Evolutionary conservation across 2,797 vertebrate species (phyloP).

Genomic region (Rallus crepitans): DNA sequence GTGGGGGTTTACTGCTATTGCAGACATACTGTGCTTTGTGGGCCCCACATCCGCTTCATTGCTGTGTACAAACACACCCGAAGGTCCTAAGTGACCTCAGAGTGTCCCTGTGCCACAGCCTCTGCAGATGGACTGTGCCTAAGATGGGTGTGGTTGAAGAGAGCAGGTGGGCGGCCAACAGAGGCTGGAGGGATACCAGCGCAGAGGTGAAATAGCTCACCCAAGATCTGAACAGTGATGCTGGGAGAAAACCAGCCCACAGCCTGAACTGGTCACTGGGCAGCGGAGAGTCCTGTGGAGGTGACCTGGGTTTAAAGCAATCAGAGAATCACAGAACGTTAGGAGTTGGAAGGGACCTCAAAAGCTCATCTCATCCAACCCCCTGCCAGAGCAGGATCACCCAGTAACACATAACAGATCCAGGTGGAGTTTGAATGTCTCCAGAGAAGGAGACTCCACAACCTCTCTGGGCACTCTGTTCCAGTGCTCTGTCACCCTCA

Average conservation of each 20-base stretch:
- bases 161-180: rapidly evolving
- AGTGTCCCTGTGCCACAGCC: neutral
- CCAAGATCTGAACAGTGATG: neutral
- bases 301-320: neutral
- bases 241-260: neutral
- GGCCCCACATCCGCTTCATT: neutral
- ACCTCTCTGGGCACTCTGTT: too few relatives aligned
- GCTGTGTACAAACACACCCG: neutral
- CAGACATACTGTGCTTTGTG: neutral
- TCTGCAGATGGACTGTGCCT: neutral
- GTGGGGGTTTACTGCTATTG: neutral
- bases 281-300: neutral
- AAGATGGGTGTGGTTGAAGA: neutral
- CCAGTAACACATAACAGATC: too few relatives aligned
- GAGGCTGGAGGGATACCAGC: neutral
- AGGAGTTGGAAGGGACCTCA: too few relatives aligned
- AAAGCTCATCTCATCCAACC: too few relatives aligned
- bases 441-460: too few relatives aligned
- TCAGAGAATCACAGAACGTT: too few relatives aligned
- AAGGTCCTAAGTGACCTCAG: neutral
- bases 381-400: too few relatives aligned
- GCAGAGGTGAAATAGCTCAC: neutral
- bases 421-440: too few relatives aligned
- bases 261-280: neutral
- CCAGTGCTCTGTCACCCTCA: too few relatives aligned